These are phyloP conservation scores for Chrysolina haemoptera DNA, from an alignment of 2,888 invertebrate genomes.

Conservation along the genomic window DNA sequence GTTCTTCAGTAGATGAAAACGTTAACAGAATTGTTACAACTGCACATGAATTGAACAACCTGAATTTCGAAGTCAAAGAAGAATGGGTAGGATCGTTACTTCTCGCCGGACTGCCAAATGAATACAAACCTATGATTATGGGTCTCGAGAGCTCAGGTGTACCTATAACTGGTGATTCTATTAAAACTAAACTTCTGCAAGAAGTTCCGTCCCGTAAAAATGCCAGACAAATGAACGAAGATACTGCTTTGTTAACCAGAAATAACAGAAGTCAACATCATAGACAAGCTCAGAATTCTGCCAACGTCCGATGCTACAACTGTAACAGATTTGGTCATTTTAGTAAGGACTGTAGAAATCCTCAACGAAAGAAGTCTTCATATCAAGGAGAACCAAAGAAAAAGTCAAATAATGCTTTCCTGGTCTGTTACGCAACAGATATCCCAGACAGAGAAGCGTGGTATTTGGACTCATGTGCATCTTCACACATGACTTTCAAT, in stretches of 20 bases:
- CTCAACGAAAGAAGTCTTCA: not conserved
- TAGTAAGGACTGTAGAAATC: not conserved
- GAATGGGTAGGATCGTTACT: not conserved
- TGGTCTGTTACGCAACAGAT: not conserved
- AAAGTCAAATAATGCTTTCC: not conserved
- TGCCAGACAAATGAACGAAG: not conserved
- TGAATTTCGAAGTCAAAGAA: not conserved
- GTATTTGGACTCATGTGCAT: not conserved
- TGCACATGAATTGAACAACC: not conserved
- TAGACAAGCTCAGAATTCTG: not conserved
- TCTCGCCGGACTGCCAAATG: not conserved
- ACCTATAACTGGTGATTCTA: not conserved
- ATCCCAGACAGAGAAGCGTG: not conserved
- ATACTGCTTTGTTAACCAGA: not conserved
- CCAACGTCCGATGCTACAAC: not conserved
- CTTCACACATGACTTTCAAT: not conserved
- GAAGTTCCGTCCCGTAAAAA: not conserved
- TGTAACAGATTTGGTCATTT: not conserved
- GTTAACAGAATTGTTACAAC: constrained; percentile 23
- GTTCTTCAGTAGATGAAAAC: constrained; percentile 25
- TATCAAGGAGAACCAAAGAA: not conserved
- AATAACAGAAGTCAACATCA: not conserved
- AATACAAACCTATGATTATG: too few species aligned
- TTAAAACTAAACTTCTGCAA: not conserved
- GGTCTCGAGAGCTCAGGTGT: not conserved